Base-by-base conservation (phyloP, 2,888 invertebrate species). In the Anoncus sp. region DNA sequence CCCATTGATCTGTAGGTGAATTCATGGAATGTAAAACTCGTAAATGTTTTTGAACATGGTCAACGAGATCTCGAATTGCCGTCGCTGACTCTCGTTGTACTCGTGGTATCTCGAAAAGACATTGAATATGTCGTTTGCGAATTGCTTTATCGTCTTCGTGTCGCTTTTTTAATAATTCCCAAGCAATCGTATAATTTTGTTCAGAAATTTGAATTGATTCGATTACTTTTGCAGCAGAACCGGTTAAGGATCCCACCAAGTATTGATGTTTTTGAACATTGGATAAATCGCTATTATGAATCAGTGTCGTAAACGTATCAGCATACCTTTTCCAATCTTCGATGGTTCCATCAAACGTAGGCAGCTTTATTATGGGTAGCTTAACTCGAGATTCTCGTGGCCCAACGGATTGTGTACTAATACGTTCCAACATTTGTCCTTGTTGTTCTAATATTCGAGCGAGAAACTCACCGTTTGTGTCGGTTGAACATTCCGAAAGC, bases 221-320 rank as follows among this genome's bases (percentile, higher is more conserved):
- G 16, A 81, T 80, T 7, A 81, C 24, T 75, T 81, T 73, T 9
- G 79, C 69, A 3, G 81, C 77, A 18, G 49, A 47, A 12, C 63
- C 75, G n/a, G 63, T 55, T 9, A 81, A 35, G 0, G 75, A 63
- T 4, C 59, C 20, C 20, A 35, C 24, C 10, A 81, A 72, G 60
- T 81, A 80, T 40, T 79, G 79, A 49, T 73, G 76, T 49, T 79
- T 83, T 35, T 80, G 75, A 20, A 80, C 72, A 14, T 72, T 62
- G 14, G 74, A 45, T 16, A 45, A 14, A 2, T n/a, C 22, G 20
- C 12, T 59, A 20, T 40, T 5, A 22, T 57, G 27, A 4, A 59
- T 22, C 6, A 40, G 16, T 14, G 40, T 12, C 20, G 3, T 38
- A 6, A 12, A 59, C 5, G 40, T 59, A 10, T 59, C 22, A 1